Evolutionary conservation across 2,797 vertebrate species (phyloP), one percentile per base, ranked within the genome.

Genomic region (Rhinella marina): DNA sequence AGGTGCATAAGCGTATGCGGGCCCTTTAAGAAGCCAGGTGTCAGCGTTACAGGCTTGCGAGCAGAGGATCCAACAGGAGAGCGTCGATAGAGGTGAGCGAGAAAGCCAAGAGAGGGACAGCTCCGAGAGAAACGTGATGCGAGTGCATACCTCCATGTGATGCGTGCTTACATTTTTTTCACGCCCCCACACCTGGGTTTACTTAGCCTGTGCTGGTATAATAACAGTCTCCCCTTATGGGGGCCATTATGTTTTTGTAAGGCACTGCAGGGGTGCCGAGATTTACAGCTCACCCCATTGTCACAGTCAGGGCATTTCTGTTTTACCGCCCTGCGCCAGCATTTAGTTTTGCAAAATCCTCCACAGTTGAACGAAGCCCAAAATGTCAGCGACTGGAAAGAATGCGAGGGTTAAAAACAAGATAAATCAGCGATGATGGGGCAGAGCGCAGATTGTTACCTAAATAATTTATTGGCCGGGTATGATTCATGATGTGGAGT

Each of bases 401-500:
- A 86, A 83, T 85, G 64, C n/a, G 80, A 70, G 61, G 52, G 17
- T 17, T 73, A 75, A 81, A 41, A 81, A 41, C n/a, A 66, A 85
- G 87, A 84, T 61, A 85, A 75, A 59, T 52, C 76, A 54, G 72
- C 56, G 80, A 75, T 82, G 81, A 73, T 19, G 59, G 75, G 84
- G 52, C 19, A 12, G 59, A 2, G 56, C 19, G 17, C 23, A 23
- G 27, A 68, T 79, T 73, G 56, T 85, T 75, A 68, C 68, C 48
- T 56, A 29, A 83, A 56, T 54, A 32, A 88, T 85, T 80, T 85
- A 80, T 85, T 27, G 57, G 21, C 52, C 21, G 52, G 17, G 41
- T 17, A 52, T 81, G 81, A 88, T 84, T 84, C 82, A 84, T 59
- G n/a, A n/a, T 78, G 72, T 29, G 73, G 77, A 76, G 54, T 66